phyloP scores from a whole-genome alignment of 2,888 invertebrate genomes.

The Iphiclides podalirius region DNA sequence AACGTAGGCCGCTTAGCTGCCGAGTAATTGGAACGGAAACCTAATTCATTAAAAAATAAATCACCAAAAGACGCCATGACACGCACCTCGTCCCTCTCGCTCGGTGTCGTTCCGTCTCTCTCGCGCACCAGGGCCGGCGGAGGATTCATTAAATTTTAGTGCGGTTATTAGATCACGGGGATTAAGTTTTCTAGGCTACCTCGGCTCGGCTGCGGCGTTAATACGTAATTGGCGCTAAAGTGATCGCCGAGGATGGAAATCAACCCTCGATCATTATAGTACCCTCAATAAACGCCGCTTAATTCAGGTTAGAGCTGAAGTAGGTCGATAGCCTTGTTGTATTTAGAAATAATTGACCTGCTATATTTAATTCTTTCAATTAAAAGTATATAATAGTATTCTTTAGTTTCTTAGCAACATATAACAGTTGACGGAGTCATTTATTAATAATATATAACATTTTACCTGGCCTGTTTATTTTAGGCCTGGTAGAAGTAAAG shows the following conservation, averaged over 20 bases:
- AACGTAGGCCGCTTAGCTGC: neutral
- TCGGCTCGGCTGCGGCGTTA: constrained; percentile 1
- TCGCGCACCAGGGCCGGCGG: constrained; percentile 1
- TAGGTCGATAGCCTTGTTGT: no score
- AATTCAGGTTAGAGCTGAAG: no score
- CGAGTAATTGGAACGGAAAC: neutral
- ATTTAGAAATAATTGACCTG: no score
- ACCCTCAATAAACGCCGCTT: no score
- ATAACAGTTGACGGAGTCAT: no score
- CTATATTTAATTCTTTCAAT: no score
- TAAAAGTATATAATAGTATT: no score
- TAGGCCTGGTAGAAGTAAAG: no score
- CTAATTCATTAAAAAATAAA: neutral
- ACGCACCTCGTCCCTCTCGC: neutral
- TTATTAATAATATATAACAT: no score
- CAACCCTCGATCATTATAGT: neutral
- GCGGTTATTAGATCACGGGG: constrained; percentile 9
- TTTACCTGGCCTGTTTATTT: no score
- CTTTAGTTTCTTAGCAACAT: no score
- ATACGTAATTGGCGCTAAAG: constrained; percentile 4
- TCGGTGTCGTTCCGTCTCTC: neutral
- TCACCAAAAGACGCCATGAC: neutral
- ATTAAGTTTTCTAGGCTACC: constrained; percentile 4
- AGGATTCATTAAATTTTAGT: constrained; percentile 9
- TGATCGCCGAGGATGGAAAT: neutral